Conservation (phyloP, 1,140 invertebrate species). For the Acyrthosiphon pisum region DNA sequence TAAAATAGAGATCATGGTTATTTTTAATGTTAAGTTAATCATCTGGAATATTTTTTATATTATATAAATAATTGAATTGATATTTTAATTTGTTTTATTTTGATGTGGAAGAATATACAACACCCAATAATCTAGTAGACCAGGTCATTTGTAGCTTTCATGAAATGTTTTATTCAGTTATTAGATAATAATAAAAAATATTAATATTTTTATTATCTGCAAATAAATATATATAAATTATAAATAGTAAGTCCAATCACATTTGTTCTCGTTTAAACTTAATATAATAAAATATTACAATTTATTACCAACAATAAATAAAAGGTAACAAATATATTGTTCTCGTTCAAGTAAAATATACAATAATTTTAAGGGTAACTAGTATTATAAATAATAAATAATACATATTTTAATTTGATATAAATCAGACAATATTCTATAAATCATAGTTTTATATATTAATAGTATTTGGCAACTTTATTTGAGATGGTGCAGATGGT, state of each 20-base stretch:
- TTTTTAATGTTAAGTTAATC: constrained; percentile 36
- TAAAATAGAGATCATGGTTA: not conserved
- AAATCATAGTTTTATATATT: constrained; percentile 18
- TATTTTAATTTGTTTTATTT: not conserved
- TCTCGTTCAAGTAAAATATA: not conserved
- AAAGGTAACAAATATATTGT: not conserved
- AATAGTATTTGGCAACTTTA: not conserved
- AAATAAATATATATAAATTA: constrained; percentile 6
- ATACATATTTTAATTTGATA: not conserved
- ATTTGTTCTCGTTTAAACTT: not conserved
- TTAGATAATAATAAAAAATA: not conserved
- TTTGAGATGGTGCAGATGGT: constrained; percentile 53
- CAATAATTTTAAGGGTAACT: constrained; percentile 34
- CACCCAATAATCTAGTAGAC: too few relatives aligned
- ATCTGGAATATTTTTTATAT: constrained; percentile 18
- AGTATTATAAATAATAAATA: not conserved
- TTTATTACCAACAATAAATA: constrained; percentile 8
- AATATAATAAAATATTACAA: not conserved
- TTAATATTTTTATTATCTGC: not conserved
- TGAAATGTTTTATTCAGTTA: too few relatives aligned
- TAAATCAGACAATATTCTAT: not conserved
- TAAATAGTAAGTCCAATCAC: not conserved
- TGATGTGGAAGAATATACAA: too few relatives aligned
- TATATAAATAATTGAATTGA: not conserved
- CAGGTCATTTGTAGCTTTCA: too few relatives aligned